phyloP scores from a whole-genome alignment of 2,888 invertebrate genomes.

The Serrognathus titanus region DNA sequence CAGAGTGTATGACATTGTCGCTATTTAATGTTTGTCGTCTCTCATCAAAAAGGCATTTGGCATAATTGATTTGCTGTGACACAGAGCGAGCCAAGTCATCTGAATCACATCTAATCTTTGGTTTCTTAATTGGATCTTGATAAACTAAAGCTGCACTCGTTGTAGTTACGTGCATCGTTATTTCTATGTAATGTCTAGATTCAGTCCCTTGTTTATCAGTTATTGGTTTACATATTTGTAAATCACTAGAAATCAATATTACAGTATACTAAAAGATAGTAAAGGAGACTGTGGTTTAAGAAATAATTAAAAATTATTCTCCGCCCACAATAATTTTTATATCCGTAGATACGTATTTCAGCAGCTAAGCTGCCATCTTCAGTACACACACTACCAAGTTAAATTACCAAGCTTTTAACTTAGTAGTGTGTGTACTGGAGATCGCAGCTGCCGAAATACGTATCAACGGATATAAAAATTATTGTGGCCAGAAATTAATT shows the following conservation, averaged over 20 bases:
- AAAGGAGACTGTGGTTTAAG: no score
- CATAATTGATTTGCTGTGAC: conserved; percentile 82
- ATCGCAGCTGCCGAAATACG: no score
- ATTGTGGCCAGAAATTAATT: no score
- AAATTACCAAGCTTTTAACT: no score
- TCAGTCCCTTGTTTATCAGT: conserved; percentile 48
- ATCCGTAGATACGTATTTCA: no score
- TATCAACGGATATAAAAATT: no score
- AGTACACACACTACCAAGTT: no score
- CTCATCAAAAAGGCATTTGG: conserved; percentile 82
- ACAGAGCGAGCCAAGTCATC: conserved; percentile 67
- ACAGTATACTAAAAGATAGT: no score
- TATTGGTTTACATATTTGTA: conserved; percentile 64
- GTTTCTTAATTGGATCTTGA: conserved; percentile 60
- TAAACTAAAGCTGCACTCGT: conserved; percentile 48
- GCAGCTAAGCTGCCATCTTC: no score
- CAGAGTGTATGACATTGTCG: conserved; percentile 29
- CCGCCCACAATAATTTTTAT: no score
- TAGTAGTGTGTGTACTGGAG: no score
- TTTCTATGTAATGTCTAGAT: conserved; percentile 65
- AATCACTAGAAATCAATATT: conserved; percentile 51
- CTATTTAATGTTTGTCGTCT: conserved; percentile 64
- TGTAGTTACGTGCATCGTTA: conserved; percentile 59
- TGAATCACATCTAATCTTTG: conserved; percentile 75
- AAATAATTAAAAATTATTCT: no score